A percentile compares a stretch with the other conserved stretches of the same genome.
Evolutionary conservation across 1,140 invertebrate genomes (phyloP).

Genomic region (Eriosoma lanigerum): DNA sequence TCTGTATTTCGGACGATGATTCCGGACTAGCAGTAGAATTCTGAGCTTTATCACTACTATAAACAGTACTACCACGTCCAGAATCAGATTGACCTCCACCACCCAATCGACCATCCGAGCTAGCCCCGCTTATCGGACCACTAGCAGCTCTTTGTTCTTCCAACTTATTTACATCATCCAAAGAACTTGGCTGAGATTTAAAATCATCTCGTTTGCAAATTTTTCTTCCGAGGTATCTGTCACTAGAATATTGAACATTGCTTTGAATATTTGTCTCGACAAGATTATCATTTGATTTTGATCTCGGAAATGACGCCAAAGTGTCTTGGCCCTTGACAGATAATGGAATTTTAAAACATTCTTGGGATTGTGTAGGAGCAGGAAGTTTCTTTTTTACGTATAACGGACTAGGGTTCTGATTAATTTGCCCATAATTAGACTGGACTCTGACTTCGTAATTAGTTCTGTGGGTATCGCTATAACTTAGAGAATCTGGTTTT

Average conservation of each 20-base stretch:
- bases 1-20: slow-evolving; percentile 53
- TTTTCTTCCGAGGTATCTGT: slow-evolving; percentile 36
- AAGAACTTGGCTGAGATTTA: slow-evolving; percentile 42
- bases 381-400: slow-evolving; percentile 36
- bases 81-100: slow-evolving; percentile 63
- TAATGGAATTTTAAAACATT: slow-evolving; percentile 31
- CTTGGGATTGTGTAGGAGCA: slow-evolving; percentile 21
- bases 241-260: slow-evolving; percentile 37
- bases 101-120: slow-evolving; percentile 67
- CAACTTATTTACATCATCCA: slow-evolving; percentile 53
- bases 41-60: slow-evolving; percentile 66
- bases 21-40: slow-evolving; percentile 53
- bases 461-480: slow-evolving; percentile 10
- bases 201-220: slow-evolving; percentile 43
- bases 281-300: slow-evolving; percentile 43
- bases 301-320: slow-evolving; percentile 6
- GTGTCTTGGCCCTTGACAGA: slow-evolving; percentile 2
- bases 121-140: slow-evolving; percentile 54
- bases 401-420: slow-evolving; percentile 18
- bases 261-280: slow-evolving; percentile 17
- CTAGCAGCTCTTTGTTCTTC: slow-evolving; percentile 43
- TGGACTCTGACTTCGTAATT: slow-evolving; percentile 42
- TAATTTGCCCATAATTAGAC: slow-evolving; percentile 37
- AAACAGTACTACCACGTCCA: slow-evolving; percentile 73
- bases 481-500: slow-evolving; percentile 5